Evolutionary conservation across 2,888 invertebrate genomes (phyloP).

Genomic region (Bembecia ichneumoniformis): DNA sequence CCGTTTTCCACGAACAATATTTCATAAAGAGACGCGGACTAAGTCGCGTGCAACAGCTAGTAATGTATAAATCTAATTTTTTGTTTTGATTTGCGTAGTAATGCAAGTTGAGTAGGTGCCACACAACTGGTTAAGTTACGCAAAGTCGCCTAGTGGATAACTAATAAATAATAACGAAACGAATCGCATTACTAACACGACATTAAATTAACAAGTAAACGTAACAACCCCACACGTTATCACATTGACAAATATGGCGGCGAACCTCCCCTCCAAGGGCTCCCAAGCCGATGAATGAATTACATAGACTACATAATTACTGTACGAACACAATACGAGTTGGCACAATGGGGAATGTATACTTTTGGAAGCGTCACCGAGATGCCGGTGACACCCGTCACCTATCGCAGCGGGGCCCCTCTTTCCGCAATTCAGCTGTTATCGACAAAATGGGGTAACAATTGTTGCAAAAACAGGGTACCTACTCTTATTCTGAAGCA

Average conservation of each 20-base stretch:
- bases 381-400: conserved; percentile 9
- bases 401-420: conserved; percentile 16
- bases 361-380: neutral
- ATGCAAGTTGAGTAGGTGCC: too few relatives aligned
- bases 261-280: conserved; percentile 17
- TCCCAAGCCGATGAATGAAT: neutral
- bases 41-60: too few relatives aligned
- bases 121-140: too few relatives aligned
- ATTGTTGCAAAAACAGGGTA: neutral
- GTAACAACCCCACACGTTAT: conserved; percentile 17
- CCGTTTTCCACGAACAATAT: too few relatives aligned
- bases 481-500: too few relatives aligned
- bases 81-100: too few relatives aligned
- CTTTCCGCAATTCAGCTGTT: conserved; percentile 16
- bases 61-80: too few relatives aligned
- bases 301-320: conserved; percentile 42
- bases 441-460: conserved; percentile 12
- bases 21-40: too few relatives aligned
- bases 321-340: conserved; percentile 10
- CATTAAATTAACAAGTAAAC: conserved; percentile 27
- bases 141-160: neutral
- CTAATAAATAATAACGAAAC: conserved; percentile 4
- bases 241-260: neutral
- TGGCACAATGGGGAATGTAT: conserved; percentile 22
- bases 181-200: conserved; percentile 39